These are phyloP conservation scores for Neuroscelio doddi DNA, from an alignment of 2,888 invertebrate genomes.

Conservation along the genomic window DNA sequence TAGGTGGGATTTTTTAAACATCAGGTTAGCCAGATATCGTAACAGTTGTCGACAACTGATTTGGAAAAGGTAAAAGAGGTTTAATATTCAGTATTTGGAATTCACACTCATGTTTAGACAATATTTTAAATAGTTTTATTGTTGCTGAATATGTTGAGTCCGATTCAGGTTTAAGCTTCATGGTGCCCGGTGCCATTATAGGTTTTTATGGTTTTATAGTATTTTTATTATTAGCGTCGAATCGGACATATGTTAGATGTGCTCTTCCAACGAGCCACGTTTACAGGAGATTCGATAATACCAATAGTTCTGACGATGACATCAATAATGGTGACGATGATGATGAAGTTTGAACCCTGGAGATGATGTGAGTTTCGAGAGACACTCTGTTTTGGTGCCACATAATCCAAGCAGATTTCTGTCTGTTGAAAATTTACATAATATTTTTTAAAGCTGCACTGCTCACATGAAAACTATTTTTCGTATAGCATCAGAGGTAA, in stretches of 20 bases:
- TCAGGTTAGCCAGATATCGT: conserved; percentile 99
- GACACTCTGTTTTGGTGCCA: background rate
- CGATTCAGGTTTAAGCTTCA: conserved; percentile 94
- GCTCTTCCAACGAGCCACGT: conserved; percentile 64
- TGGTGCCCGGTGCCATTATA: conserved; percentile 91
- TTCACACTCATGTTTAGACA: conserved; percentile 96
- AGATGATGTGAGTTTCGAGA: conserved; percentile 61
- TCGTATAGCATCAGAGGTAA: too few relatives aligned
- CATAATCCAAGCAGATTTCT: too few relatives aligned
- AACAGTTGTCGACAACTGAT: conserved; percentile 95
- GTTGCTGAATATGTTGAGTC: conserved; percentile 89
- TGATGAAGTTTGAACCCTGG: conserved; percentile 29
- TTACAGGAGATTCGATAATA: conserved; percentile 60
- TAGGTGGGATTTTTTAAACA: conserved; percentile 91
- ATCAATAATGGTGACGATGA: conserved; percentile 51
- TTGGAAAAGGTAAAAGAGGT: conserved; percentile 91
- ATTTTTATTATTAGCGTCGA: conserved; percentile 89
- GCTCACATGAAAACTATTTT: background rate
- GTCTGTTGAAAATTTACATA: too few relatives aligned
- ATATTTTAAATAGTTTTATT: conserved; percentile 93
- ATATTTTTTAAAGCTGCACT: background rate
- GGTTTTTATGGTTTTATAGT: conserved; percentile 80
- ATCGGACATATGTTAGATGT: conserved; percentile 84
- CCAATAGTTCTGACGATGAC: conserved; percentile 61
- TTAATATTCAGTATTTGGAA: conserved; percentile 98